Percentiles rank a stretch among this genome's conserved stretches.
Evolutionary conservation across 2,797 vertebrate genomes (phyloP).

Genomic region (Podarcis siculus): DNA sequence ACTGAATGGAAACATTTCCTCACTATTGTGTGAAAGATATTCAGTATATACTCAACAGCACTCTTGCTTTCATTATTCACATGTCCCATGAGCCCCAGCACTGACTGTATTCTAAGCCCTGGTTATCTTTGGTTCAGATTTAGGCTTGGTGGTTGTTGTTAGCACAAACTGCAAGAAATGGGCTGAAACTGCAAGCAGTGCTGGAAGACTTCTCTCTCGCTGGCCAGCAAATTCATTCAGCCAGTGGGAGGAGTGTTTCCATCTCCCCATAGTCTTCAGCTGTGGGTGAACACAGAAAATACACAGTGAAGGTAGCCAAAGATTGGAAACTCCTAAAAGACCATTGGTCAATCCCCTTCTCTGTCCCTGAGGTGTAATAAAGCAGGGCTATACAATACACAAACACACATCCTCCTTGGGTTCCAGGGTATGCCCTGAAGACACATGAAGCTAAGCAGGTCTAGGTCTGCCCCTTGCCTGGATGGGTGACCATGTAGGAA

Average conservation of each 20-base stretch:
- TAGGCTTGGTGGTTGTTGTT: background rate
- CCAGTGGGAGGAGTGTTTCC: background rate
- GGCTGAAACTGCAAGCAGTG: background rate
- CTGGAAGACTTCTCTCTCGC: background rate
- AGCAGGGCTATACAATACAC: too few species aligned
- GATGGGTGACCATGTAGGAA: too few species aligned
- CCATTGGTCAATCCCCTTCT: too few species aligned
- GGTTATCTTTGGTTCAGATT: background rate
- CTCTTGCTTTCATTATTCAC: background rate
- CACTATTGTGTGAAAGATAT: background rate
- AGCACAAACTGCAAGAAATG: background rate
- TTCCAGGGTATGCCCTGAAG: too few species aligned
- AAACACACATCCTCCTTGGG: too few species aligned
- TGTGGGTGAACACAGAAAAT: background rate
- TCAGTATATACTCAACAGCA: background rate
- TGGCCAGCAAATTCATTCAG: background rate
- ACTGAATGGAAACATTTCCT: background rate
- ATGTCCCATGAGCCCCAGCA: background rate
- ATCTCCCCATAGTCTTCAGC: background rate
- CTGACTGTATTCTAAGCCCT: background rate
- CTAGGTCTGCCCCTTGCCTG: too few species aligned
- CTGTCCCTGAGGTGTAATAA: too few species aligned
- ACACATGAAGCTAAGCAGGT: too few species aligned
- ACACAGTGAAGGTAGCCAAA: background rate
- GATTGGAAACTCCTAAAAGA: background rate